Evolutionary conservation across 2,797 vertebrate species (phyloP), one percentile per base, ranked within the genome.

Genomic region (Rhincodon typus): DNA sequence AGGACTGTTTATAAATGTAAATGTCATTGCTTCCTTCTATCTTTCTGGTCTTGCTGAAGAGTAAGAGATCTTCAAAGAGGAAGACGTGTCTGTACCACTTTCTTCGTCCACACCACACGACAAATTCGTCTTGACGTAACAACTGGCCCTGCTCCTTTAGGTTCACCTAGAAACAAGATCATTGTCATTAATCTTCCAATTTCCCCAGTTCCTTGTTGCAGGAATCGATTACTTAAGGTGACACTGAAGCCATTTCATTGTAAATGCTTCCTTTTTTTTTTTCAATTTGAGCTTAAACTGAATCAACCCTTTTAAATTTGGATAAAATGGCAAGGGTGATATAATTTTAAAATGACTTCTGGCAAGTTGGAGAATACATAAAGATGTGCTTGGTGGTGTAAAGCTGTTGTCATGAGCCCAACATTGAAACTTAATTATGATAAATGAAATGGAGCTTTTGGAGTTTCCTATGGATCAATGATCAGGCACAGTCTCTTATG

Each of bases 1-100:
- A 98, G 6, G 98, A 98, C 96, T 98, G 98, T 95, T 98, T 98
- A 97, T 98, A 98, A 96, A 98, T 96, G 25, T 98, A 98, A 0
- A 97, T 97, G 96, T 98, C 98, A 96, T 98, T 98, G 53, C 98
- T 98, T 3, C 98, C 96, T 0, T 98, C 97, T 0, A 97, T 98
- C 96, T 97, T 98, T 70, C 97, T 97, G 50, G 98, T 98, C 96
- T 98, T 98, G 96, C 98, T 98, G 94, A 98, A 98, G 87, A 98
- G 98, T 74, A 98, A 66, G 96, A 98, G 98, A 66, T 98, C 98
- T 96, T 98, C 98, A 96, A 98, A 98, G 70, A 98, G 97, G 94
- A 98, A 98, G 96, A 98, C 96, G 96, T 98, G 98, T 4, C 98
- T 97, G 96, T 97, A 97, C 96, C 97, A 98, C 96, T 98, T 98